Conservation (phyloP, 2,888 invertebrate genomes). For the Drosophila acutilabella region DNA sequence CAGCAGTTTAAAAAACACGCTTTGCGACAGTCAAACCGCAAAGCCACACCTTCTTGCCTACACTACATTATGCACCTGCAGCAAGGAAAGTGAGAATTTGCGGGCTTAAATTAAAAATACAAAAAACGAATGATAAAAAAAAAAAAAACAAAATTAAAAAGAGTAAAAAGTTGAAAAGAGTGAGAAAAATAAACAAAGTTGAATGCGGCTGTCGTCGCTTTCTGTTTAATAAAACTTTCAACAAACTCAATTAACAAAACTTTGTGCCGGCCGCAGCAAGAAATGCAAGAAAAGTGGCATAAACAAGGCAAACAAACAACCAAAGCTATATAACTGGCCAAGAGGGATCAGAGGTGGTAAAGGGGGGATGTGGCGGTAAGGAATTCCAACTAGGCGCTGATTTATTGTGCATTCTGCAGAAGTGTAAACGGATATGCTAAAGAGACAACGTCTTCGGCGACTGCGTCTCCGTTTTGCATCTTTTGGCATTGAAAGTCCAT, state of each 20-base stretch:
- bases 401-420: constrained; percentile 71
- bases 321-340: constrained; percentile 40
- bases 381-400: constrained; percentile 73
- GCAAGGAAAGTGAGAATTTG: constrained; percentile 34
- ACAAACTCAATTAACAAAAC: constrained; percentile 80
- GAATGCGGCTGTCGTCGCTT: constrained; percentile 68
- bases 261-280: constrained; percentile 77
- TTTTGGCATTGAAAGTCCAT: constrained; percentile 81
- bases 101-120: constrained; percentile 42
- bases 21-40: constrained; percentile 47
- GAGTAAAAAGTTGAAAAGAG: constrained; percentile 6
- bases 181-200: constrained; percentile 51
- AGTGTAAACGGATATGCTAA: constrained; percentile 78
- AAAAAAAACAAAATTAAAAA: constrained; percentile 8
- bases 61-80: constrained; percentile 27
- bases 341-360: neutral
- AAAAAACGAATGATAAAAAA: neutral
- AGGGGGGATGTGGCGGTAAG: constrained; percentile 1
- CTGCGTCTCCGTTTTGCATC: constrained; percentile 23
- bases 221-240: constrained; percentile 80
- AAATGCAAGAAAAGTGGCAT: constrained; percentile 81
- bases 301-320: constrained; percentile 79
- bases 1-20: neutral
- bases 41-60: constrained; percentile 28
- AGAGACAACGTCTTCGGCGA: constrained; percentile 22